Evolutionary conservation across 2,888 invertebrate genomes (phyloP).

Genomic region (Tipula vernalis): DNA sequence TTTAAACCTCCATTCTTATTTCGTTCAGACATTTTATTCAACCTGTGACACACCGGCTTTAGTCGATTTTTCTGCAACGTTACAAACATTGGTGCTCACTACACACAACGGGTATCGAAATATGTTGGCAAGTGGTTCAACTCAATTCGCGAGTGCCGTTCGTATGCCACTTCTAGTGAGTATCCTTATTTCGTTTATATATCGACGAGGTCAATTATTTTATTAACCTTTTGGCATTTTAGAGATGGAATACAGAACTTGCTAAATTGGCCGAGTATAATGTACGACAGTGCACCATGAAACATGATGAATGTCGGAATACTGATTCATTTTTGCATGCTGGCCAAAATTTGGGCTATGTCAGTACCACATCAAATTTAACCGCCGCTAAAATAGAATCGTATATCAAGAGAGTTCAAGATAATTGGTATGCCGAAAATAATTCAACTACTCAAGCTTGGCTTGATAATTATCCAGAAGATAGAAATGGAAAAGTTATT

Average conservation of each 20-base stretch:
- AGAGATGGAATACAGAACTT: constrained; percentile 13
- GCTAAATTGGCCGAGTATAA: constrained; percentile 10
- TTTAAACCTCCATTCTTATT: background rate
- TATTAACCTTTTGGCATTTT: background rate
- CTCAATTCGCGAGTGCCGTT: background rate
- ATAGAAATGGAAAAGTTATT: background rate
- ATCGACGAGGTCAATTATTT: background rate
- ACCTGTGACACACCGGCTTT: background rate
- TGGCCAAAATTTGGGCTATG: constrained; percentile 13
- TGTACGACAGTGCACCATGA: constrained; percentile 12
- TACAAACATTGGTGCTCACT: background rate
- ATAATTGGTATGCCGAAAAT: background rate
- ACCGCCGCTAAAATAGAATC: background rate
- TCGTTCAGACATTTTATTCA: background rate
- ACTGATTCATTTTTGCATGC: constrained; percentile 11
- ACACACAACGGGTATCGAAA: background rate
- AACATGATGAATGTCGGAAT: constrained; percentile 13
- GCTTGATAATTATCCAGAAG: background rate
- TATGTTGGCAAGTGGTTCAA: background rate
- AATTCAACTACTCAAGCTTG: background rate
- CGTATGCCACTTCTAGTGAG: background rate
- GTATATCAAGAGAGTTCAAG: background rate
- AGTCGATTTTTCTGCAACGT: background rate
- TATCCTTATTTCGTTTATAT: background rate
- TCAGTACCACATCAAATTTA: background rate